Evolutionary conservation across 92 coral and sea anemone species (phyloP), one percentile per base, ranked within the genome.

Genomic region (Phenganax subtilis): DNA sequence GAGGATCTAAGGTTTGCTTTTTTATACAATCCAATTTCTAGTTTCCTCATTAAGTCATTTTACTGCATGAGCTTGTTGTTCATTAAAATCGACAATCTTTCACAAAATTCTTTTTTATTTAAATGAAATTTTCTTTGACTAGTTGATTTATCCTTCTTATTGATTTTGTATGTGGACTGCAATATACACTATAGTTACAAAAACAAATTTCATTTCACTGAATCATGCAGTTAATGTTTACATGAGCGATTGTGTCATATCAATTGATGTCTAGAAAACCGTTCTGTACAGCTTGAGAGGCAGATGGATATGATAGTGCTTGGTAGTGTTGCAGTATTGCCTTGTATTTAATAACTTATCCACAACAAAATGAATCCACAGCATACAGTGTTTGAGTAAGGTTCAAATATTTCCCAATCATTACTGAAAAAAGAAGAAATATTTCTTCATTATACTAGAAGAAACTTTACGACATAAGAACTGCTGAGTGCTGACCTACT

Each of bases 281-380:
- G 57, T 79, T 60, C 15, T 63, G 17, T 9, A 79, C 74, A 0
- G 74, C 83, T 44, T 79, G 31, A 9, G 65, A 54, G 20, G 83
- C 83, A 37, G 83, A 79, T 6, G 63, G 73, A 54, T 61, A 79
- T 14, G 83, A 79, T 6, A 79, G 56, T 1, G 65, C 74, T 51
- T 54, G 83, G 12, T 88, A 89, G 52, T 85, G 77, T 64, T 82
- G 86, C 47, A 96, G 57, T 90, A 96, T 55, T 87, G 84, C 67
- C 92, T 96, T 74, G 80, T 88, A 63, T 87, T 96, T 12, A 92
- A 64, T 81, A 93, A 77, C 74, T 96, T 96, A 67, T 92, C 99
- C n/a, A 92, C 89, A 75, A 96, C 80, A 79, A 92, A 96, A 77
- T 91, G 99, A 28, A 96, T 86, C 99, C 99, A 96, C 10, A 92